These are phyloP conservation scores for Zygogramma bicolorata DNA, from an alignment of 2,888 invertebrate genomes.

Conservation along the genomic window DNA sequence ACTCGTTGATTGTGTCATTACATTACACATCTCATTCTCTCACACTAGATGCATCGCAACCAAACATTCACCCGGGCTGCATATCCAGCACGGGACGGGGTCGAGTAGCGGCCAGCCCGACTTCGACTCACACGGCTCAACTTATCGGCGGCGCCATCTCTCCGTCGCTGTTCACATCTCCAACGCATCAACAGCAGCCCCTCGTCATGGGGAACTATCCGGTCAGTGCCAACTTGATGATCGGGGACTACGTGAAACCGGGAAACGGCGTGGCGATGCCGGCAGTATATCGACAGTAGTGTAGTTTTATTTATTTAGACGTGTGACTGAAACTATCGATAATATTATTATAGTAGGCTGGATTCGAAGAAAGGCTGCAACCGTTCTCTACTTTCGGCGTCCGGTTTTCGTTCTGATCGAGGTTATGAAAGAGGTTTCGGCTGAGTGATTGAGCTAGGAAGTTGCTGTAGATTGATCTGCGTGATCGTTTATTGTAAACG, in stretches of 20 bases:
- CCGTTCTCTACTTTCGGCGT: not conserved
- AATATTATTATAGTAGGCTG: not conserved
- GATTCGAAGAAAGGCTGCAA: not conserved
- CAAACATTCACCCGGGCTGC: slow-evolving; percentile 75
- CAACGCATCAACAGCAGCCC: slow-evolving; percentile 56
- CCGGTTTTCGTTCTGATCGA: not conserved
- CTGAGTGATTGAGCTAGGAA: not conserved
- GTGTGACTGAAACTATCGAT: slow-evolving; percentile 3
- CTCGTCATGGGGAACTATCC: slow-evolving; percentile 74
- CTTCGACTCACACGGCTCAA: slow-evolving; percentile 74
- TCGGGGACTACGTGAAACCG: slow-evolving; percentile 79
- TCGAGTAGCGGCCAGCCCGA: slow-evolving; percentile 71
- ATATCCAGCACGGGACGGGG: slow-evolving; percentile 75
- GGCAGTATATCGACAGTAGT: slow-evolving; percentile 62
- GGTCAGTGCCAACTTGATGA: slow-evolving; percentile 80
- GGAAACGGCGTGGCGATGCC: slow-evolving; percentile 56
- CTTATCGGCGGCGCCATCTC: slow-evolving; percentile 79
- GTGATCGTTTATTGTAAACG: too few relatives aligned
- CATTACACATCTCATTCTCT: slow-evolving; percentile 30
- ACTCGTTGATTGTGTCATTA: not conserved
- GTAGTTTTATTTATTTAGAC: slow-evolving; percentile 7
- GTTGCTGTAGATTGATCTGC: too few relatives aligned
- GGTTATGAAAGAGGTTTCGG: not conserved
- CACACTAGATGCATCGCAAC: slow-evolving; percentile 62
- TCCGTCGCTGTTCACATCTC: slow-evolving; percentile 73